Evolutionary conservation across 2,113 vertebrate species (phyloP).

Genomic region (Fulica atra): DNA sequence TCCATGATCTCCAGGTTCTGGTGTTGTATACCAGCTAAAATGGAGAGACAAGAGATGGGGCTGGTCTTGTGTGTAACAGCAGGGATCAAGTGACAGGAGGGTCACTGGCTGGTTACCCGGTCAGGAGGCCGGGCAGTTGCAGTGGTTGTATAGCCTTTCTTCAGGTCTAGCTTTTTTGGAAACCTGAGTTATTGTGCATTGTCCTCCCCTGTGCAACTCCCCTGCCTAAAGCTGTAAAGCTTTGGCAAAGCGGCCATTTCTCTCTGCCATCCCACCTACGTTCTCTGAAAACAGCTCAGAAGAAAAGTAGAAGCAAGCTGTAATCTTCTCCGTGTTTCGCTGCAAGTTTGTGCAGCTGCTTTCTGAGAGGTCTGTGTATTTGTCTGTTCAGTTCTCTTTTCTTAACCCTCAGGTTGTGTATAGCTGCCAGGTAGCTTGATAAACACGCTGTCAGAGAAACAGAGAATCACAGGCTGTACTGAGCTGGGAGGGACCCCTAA

Average conservation of each 20-base stretch:
- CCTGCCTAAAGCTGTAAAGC: background rate
- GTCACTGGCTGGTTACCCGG: background rate
- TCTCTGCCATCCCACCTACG: background rate
- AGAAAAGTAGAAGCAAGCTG: background rate
- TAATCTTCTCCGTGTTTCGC: background rate
- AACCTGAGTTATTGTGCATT: background rate
- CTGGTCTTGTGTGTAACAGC: background rate
- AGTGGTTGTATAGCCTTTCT: background rate
- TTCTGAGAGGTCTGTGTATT: background rate
- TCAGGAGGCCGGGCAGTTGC: background rate
- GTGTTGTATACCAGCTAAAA: accelerated
- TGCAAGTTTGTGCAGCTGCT: background rate
- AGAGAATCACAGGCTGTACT: too few relatives aligned
- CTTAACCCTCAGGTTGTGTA: background rate
- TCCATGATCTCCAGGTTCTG: background rate
- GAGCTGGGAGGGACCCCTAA: too few relatives aligned
- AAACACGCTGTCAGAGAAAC: background rate
- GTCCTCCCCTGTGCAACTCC: background rate
- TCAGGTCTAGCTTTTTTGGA: background rate
- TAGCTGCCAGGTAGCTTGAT: background rate
- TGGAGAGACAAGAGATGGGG: accelerated
- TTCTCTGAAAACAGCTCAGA: background rate
- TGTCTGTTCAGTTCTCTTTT: background rate
- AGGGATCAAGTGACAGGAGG: background rate
- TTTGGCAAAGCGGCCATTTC: background rate